These are phyloP conservation scores for Malurus cyaneus DNA, from an alignment of 2,113 vertebrate species.

Conservation along the genomic window DNA sequence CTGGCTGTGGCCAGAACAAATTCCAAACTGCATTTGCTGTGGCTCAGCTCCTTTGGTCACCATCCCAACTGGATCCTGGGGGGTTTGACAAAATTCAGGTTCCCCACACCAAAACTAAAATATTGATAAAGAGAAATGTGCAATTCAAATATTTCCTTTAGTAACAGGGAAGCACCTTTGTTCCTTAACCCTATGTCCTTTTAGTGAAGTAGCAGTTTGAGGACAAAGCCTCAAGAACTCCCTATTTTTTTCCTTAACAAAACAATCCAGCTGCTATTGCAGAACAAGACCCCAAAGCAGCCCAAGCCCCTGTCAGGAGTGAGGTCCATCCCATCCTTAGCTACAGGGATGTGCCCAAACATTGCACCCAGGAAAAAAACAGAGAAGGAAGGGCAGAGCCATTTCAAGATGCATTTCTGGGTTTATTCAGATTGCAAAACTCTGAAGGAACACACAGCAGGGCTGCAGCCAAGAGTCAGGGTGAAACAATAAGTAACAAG, in stretches of 20 bases:
- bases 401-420: not conserved
- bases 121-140: accelerated
- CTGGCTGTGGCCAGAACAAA: not conserved
- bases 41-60: not conserved
- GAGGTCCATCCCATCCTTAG: not conserved
- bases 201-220: not conserved
- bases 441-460: not conserved
- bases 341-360: not conserved
- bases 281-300: not conserved
- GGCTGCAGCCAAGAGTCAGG: not conserved
- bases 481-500: not conserved
- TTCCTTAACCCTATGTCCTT: not conserved
- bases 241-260: not conserved
- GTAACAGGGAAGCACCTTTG: not conserved
- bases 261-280: not conserved
- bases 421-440: not conserved
- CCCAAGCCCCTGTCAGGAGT: not conserved
- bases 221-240: not conserved
- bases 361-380: not conserved
- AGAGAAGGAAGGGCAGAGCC: not conserved
- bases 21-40: not conserved
- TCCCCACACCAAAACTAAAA: not conserved
- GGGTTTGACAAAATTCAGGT: not conserved
- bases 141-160: accelerated
- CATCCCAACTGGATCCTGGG: not conserved